phyloP scores from a whole-genome alignment of 2,888 invertebrate genomes.

The Lydus trimaculatus region DNA sequence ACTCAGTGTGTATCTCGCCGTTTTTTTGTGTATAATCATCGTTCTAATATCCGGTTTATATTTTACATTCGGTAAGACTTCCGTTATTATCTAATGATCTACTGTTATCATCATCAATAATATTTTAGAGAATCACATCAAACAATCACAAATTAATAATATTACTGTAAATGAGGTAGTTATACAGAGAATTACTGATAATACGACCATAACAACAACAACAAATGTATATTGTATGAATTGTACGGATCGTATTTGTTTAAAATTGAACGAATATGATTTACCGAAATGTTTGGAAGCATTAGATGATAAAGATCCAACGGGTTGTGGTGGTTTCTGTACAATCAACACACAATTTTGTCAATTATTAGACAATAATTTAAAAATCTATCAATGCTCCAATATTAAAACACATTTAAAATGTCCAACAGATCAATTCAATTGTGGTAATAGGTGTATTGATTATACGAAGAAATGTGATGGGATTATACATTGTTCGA shows the following conservation, averaged over 20 bases:
- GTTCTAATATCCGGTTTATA: slow-evolving; percentile 51
- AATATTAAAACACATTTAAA: slow-evolving; percentile 65
- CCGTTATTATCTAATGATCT: not conserved
- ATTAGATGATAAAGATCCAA: slow-evolving; percentile 54
- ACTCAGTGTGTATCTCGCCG: slow-evolving; percentile 46
- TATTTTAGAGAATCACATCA: not conserved
- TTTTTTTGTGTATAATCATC: slow-evolving; percentile 48
- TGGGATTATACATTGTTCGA: slow-evolving; percentile 76
- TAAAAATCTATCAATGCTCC: slow-evolving; percentile 64
- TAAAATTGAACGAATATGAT: slow-evolving; percentile 48
- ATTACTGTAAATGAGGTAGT: not conserved
- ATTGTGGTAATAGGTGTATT: slow-evolving; percentile 77
- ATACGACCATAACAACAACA: slow-evolving; percentile 5
- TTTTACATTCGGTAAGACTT: slow-evolving; percentile 47
- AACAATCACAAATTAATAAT: not conserved
- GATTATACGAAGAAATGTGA: slow-evolving; percentile 71
- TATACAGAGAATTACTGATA: not conserved
- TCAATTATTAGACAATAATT: slow-evolving; percentile 65
- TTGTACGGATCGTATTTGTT: slow-evolving; percentile 47
- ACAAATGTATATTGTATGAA: slow-evolving; percentile 40
- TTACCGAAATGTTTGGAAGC: slow-evolving; percentile 49
- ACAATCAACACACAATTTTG: slow-evolving; percentile 70
- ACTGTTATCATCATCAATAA: not conserved
- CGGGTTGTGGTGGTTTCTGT: slow-evolving; percentile 73
- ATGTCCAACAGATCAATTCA: slow-evolving; percentile 73